Base-by-base conservation (phyloP, 2,797 vertebrate species). In the Cirrhinus mrigala region DNA sequence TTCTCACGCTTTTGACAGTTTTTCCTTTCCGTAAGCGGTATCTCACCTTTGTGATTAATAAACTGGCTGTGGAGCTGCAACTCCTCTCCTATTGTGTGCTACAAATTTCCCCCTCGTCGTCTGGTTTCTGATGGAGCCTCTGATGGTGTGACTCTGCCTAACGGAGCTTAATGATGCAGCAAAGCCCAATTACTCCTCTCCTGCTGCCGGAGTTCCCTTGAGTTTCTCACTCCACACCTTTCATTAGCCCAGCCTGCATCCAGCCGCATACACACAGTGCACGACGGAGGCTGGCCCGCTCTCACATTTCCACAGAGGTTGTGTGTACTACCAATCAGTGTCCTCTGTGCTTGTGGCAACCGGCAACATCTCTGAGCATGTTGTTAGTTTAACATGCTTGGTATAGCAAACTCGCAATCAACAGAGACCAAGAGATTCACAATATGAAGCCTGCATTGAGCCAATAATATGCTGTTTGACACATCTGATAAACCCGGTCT, bases 81-180 rank as follows among this genome's bases (percentile, higher is more conserved):
- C 33, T 33, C 64, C 75, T 79, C 66, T 40, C 20, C n/a, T 58
- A 48, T 73, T n/a, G 64, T 62, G 70, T n/a, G 18, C 20, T n/a
- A 77, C 20, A 82, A 60, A 83, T 81, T 48, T 66, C 18, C 50
- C 68, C n/a, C 58, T 66, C 44, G n/a, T 79, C 79, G 70, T 46
- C 37, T 66, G 54, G 81, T 48, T 76, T 70, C 60, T 70, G 69
- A 88, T 56, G 27, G 68, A 87, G 22, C 81, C 48, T 85, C 68
- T 86, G 81, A 80, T 85, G 69, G 68, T 74, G 56, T 74, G 85
- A 79, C 68, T 85, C 58, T 82, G 58, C 69, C 70, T 89, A 90
- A 88, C 84, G 16, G 87, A 78, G 84, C 74, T 76, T 90, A 91
- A 90, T 91, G 89, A 89, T 91, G 76, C 80, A 69, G 84, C 68